Evolutionary conservation across 2,797 vertebrate genomes (phyloP).

Genomic region (Cygnus olor): DNA sequence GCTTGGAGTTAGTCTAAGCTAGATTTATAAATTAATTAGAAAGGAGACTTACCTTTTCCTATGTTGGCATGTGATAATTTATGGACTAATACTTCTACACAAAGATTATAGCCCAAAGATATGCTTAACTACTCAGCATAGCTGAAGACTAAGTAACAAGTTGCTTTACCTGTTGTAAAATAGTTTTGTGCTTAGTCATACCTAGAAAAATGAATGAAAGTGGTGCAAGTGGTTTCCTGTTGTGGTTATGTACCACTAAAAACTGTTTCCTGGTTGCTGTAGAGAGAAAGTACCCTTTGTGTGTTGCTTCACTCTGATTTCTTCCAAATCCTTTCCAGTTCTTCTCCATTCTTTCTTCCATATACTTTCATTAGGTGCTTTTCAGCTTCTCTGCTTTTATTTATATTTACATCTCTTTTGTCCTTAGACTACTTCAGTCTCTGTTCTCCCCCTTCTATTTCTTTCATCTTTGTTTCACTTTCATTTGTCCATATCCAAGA

Average conservation of each 20-base stretch:
- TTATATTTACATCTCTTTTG: background rate
- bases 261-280: background rate
- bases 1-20: background rate
- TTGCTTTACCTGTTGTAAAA: background rate
- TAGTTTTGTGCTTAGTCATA: background rate
- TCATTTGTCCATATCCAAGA: background rate
- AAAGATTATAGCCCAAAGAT: background rate
- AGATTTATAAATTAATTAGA: background rate
- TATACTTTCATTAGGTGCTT: background rate
- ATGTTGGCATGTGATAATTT: background rate
- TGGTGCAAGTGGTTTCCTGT: slow-evolving; percentile 20
- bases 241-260: background rate
- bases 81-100: background rate
- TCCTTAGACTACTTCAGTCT: background rate
- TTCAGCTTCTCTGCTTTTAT: background rate
- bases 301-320: background rate
- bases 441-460: background rate
- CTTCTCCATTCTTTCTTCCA: background rate
- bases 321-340: background rate
- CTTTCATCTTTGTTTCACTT: background rate
- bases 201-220: slow-evolving; percentile 23
- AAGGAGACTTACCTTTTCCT: background rate
- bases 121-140: background rate
- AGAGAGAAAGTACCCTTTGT: background rate
- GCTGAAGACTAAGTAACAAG: background rate